phyloP scores from a whole-genome alignment of 2,797 vertebrate species.

The Ciconia nigra region DNA sequence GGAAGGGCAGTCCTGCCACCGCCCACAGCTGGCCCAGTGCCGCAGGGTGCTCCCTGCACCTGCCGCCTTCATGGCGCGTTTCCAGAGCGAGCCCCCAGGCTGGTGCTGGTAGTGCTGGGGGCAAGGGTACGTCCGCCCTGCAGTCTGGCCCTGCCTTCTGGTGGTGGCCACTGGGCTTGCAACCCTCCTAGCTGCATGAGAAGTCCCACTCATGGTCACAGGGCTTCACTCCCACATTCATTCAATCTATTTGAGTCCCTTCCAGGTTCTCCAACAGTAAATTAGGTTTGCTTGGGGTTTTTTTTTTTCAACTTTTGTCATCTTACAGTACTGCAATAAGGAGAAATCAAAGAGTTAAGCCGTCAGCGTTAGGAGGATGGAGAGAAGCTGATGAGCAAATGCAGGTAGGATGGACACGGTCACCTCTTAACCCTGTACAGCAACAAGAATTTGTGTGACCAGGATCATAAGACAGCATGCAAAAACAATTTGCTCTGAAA shows the following conservation, averaged over 20 bases:
- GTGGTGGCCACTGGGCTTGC: neutral
- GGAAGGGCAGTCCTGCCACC: neutral
- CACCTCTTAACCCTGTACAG: neutral
- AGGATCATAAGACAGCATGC: neutral
- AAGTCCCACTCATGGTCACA: accelerated
- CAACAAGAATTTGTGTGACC: neutral
- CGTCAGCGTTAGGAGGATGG: neutral
- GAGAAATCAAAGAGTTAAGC: neutral
- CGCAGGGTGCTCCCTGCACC: neutral
- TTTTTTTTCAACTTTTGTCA: neutral
- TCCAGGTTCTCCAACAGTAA: neutral
- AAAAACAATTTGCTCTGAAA: neutral
- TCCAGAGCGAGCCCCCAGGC: neutral
- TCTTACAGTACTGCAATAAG: neutral
- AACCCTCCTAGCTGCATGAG: neutral
- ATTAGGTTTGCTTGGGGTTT: neutral
- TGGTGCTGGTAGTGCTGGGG: neutral
- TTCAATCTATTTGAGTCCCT: neutral
- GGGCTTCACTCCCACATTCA: neutral
- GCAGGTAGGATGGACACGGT: neutral
- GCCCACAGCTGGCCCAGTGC: neutral
- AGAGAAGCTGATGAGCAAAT: neutral
- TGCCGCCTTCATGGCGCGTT: accelerated
- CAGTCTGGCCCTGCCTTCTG: neutral
- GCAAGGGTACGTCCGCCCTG: accelerated